phyloP scores from a whole-genome alignment of 2,113 vertebrate species.

The Epinephelus lanceolatus region DNA sequence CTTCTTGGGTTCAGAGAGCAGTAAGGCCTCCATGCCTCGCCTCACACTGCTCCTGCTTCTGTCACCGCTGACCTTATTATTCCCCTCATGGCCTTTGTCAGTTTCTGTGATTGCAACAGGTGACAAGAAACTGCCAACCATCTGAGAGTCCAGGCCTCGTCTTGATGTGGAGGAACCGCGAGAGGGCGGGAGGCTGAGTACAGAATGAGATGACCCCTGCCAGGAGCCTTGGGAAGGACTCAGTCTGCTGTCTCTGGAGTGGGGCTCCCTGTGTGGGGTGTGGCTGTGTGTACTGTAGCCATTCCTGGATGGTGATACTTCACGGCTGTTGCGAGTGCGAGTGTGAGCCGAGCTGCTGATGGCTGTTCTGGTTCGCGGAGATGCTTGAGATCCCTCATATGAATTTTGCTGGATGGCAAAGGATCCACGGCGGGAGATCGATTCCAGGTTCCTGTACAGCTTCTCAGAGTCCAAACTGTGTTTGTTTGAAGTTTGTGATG shows the following conservation, averaged over 20 bases:
- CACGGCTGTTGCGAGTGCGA: slow-evolving; percentile 72
- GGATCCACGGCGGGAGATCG: slow-evolving; percentile 76
- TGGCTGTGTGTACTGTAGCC: slow-evolving; percentile 54
- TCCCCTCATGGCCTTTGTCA: slow-evolving; percentile 34
- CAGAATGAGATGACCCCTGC: slow-evolving; percentile 73
- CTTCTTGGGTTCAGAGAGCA: slow-evolving; percentile 78
- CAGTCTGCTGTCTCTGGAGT: slow-evolving; percentile 65
- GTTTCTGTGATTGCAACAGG: slow-evolving; percentile 49
- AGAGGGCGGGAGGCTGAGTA: slow-evolving; percentile 65
- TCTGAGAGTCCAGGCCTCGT: slow-evolving; percentile 38
- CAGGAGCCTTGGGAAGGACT: slow-evolving; percentile 74
- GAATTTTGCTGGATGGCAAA: slow-evolving; percentile 55
- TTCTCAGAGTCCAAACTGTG: slow-evolving; percentile 85
- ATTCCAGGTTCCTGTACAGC: slow-evolving; percentile 83
- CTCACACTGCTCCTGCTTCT: slow-evolving; percentile 78
- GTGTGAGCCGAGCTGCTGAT: slow-evolving; percentile 51
- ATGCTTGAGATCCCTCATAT: slow-evolving; percentile 51
- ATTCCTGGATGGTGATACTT: slow-evolving; percentile 73
- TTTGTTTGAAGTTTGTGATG: slow-evolving; percentile 79
- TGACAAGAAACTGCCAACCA: slow-evolving; percentile 33
- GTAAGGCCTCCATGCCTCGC: slow-evolving; percentile 73
- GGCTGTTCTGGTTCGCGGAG: slow-evolving; percentile 53
- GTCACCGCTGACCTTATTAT: slow-evolving; percentile 48
- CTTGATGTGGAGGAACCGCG: slow-evolving; percentile 63
- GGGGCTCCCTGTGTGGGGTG: slow-evolving; percentile 52